Percentiles rank a stretch among this genome's conserved stretches.
These are phyloP conservation scores for Brachylomia viminalis DNA, from an alignment of 2,888 invertebrate species.

Conservation along the genomic window DNA sequence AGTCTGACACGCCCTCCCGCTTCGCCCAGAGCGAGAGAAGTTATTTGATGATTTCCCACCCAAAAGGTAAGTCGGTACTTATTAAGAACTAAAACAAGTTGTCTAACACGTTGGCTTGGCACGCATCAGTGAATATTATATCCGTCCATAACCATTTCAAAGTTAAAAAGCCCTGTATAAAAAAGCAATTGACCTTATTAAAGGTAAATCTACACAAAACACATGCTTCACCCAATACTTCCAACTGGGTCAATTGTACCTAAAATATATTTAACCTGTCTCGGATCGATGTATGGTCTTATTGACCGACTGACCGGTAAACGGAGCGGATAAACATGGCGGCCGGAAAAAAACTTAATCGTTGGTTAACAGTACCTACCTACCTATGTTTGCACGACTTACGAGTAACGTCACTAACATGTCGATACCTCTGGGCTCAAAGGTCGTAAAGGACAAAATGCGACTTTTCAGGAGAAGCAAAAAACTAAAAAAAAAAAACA, in stretches of 20 bases:
- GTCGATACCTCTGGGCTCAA: too few species aligned
- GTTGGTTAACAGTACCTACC: conserved; percentile 34
- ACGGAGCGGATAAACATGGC: conserved; percentile 47
- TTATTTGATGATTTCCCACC: too few species aligned
- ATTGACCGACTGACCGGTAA: conserved; percentile 67
- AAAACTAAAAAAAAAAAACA: too few species aligned
- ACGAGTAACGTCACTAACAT: too few species aligned
- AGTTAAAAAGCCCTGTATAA: conserved; percentile 1
- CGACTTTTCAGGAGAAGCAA: too few species aligned
- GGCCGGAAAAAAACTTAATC: conserved; percentile 58
- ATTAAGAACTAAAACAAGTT: too few species aligned
- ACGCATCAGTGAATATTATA: neutral
- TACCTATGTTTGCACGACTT: conserved; percentile 42
- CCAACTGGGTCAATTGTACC: conserved; percentile 57
- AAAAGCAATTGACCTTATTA: conserved; percentile 43
- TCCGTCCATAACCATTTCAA: neutral
- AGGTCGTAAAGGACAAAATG: too few species aligned
- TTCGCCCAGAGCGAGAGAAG: too few species aligned
- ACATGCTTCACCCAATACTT: conserved; percentile 9
- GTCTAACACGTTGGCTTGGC: too few species aligned
- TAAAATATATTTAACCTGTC: conserved; percentile 62
- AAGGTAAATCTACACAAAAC: conserved; percentile 27
- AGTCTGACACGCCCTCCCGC: too few species aligned
- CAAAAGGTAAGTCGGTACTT: too few species aligned
- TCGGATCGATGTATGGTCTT: conserved; percentile 46